Percentiles rank a stretch among this genome's conserved stretches.
phyloP scores from a whole-genome alignment of 2,888 invertebrate species.

The Gnatocerus cornutus region DNA sequence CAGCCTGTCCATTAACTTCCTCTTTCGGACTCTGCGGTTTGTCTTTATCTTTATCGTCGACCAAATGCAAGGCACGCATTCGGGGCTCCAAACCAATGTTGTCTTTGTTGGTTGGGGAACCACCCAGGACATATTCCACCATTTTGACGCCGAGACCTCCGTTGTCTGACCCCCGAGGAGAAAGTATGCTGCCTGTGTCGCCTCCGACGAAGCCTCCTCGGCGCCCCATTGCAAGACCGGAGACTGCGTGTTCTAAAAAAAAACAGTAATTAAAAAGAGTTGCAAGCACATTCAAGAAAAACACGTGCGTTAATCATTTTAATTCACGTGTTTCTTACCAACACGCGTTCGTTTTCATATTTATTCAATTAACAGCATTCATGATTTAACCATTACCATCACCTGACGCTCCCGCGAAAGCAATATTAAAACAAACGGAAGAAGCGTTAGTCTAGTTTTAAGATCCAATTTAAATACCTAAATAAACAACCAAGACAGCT shows the following conservation, averaged over 20 bases:
- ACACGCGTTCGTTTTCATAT: too few relatives aligned
- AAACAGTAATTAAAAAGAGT: constrained; percentile 33
- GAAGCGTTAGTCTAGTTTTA: too few relatives aligned
- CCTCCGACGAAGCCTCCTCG: constrained; percentile 78
- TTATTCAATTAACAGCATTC: too few relatives aligned
- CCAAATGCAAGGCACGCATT: constrained; percentile 77
- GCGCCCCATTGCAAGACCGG: constrained; percentile 85
- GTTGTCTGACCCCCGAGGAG: constrained; percentile 86
- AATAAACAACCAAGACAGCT: too few relatives aligned
- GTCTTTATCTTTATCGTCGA: constrained; percentile 75
- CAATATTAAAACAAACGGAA: too few relatives aligned
- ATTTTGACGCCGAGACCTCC: constrained; percentile 97
- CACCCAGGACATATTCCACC: constrained; percentile 98
- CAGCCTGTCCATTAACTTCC: constrained; percentile 69
- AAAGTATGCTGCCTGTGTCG: constrained; percentile 76
- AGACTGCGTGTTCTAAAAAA: constrained; percentile 77
- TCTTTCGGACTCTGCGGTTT: constrained; percentile 75
- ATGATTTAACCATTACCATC: too few relatives aligned
- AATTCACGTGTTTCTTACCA: too few relatives aligned
- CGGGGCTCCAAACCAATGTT: constrained; percentile 76
- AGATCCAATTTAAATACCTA: too few relatives aligned
- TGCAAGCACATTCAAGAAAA: neutral
- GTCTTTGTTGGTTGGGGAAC: constrained; percentile 88
- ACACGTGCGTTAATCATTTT: neutral
- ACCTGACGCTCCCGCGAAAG: too few relatives aligned